Percentiles rank a stretch among this genome's conserved stretches.
These are phyloP conservation scores for Lissocephala sabroskyi DNA, from an alignment of 2,888 invertebrate species.

Conservation along the genomic window DNA sequence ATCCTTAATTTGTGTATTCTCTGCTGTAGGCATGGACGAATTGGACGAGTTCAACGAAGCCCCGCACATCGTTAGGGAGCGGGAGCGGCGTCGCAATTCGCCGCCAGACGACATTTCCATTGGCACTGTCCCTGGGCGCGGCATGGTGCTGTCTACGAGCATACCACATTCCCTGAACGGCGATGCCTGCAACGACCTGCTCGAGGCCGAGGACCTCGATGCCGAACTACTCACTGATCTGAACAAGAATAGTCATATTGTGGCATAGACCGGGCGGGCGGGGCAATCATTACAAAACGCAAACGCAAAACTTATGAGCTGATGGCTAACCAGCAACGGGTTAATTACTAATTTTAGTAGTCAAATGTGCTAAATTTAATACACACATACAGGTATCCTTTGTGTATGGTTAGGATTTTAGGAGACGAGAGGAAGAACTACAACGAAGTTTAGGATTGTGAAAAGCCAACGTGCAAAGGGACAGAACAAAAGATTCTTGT, in stretches of 20 bases:
- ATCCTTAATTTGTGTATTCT: not conserved
- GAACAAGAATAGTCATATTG: slow-evolving; percentile 72
- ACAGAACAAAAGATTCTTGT: slow-evolving; percentile 39
- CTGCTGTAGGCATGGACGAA: slow-evolving; percentile 79
- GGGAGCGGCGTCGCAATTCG: slow-evolving; percentile 67
- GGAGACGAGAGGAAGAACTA: too few relatives aligned
- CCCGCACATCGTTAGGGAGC: slow-evolving; percentile 81
- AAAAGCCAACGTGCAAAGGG: slow-evolving; percentile 27
- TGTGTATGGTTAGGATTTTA: slow-evolving; percentile 39
- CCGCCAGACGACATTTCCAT: slow-evolving; percentile 61
- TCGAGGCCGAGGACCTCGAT: slow-evolving; percentile 70
- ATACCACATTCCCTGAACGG: slow-evolving; percentile 66
- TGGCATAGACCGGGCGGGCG: slow-evolving; percentile 63
- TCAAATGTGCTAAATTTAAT: slow-evolving; percentile 50
- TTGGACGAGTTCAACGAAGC: slow-evolving; percentile 93
- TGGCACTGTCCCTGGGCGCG: slow-evolving; percentile 41
- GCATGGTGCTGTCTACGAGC: slow-evolving; percentile 50
- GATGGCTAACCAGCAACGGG: slow-evolving; percentile 41
- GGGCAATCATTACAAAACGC: slow-evolving; percentile 4
- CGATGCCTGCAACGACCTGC: slow-evolving; percentile 66
- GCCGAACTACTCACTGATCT: slow-evolving; percentile 71
- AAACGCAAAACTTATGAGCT: too few relatives aligned
- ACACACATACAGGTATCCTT: slow-evolving; percentile 30
- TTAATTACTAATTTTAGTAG: slow-evolving; percentile 55
- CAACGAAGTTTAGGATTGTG: slow-evolving; percentile 36